Conservation (phyloP, 2,888 invertebrate genomes). For the Agonopterix alstromeriana region DNA sequence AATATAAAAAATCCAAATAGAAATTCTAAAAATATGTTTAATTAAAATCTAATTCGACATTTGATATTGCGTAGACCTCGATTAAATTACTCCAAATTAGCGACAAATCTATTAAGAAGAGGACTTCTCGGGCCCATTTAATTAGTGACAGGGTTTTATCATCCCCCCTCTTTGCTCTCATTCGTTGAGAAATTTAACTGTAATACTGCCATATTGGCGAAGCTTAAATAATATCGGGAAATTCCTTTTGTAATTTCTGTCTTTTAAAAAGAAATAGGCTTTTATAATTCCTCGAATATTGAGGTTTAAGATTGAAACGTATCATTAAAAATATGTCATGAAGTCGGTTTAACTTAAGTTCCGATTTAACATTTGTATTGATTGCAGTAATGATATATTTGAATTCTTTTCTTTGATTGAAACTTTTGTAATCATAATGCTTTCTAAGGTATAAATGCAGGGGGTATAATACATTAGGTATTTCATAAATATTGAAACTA, state of each 20-base stretch:
- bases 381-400: no score
- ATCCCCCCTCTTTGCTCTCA: slow-evolving; percentile 60
- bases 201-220: slow-evolving; percentile 57
- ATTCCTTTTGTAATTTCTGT: slow-evolving; percentile 26
- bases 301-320: no score
- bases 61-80: slow-evolving; percentile 46
- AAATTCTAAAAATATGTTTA: slow-evolving; percentile 12
- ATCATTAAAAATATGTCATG: no score
- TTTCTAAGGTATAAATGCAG: no score
- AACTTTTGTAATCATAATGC: no score
- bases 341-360: no score
- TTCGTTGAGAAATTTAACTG: slow-evolving; percentile 57
- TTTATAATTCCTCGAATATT: not conserved
- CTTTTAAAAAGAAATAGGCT: slow-evolving; percentile 5
- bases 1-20: not conserved
- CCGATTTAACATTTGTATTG: no score
- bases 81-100: slow-evolving; percentile 64
- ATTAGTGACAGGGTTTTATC: slow-evolving; percentile 72
- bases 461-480: no score
- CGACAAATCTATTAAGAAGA: slow-evolving; percentile 71
- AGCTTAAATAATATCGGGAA: slow-evolving; percentile 60
- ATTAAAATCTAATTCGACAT: slow-evolving; percentile 48
- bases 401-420: no score
- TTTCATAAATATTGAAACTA: no score
- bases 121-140: slow-evolving; percentile 66